Percentiles rank a stretch among this genome's conserved stretches.
phyloP scores from a whole-genome alignment of 1,140 invertebrate genomes.

The Drepana arcuata region DNA sequence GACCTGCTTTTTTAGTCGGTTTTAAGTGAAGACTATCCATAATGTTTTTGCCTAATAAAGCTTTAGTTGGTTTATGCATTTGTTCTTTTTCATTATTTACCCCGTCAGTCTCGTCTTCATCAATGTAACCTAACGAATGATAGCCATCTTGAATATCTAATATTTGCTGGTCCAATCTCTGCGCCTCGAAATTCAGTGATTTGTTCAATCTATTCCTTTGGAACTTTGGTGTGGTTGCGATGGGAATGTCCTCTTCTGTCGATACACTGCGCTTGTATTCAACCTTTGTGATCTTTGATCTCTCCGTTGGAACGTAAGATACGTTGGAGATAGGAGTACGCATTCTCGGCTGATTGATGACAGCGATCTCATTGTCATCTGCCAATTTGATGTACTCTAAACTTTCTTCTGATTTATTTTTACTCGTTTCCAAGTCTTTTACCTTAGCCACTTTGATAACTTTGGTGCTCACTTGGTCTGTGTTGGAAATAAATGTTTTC shows the following conservation, averaged over 20 bases:
- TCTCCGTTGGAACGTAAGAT: constrained; percentile 54
- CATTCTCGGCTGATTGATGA: constrained; percentile 66
- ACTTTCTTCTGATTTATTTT: constrained; percentile 58
- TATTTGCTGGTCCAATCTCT: constrained; percentile 65
- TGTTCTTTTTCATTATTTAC: constrained; percentile 26
- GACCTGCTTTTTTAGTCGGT: constrained; percentile 60
- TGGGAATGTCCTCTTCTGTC: constrained; percentile 45
- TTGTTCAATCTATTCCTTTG: constrained; percentile 67
- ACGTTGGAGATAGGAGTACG: constrained; percentile 66
- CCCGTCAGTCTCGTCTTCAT: constrained; percentile 41
- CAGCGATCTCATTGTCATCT: constrained; percentile 63
- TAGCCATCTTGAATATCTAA: constrained; percentile 63
- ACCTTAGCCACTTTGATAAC: constrained; percentile 61
- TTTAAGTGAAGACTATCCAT: constrained; percentile 68
- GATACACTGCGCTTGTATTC: constrained; percentile 52
- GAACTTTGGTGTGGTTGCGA: constrained; percentile 52
- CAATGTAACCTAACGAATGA: constrained; percentile 65
- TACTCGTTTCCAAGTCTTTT: constrained; percentile 62
- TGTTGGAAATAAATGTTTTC: constrained; percentile 50
- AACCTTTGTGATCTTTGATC: constrained; percentile 25
- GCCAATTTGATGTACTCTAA: constrained; percentile 66
- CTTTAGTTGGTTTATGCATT: constrained; percentile 54
- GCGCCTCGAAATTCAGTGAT: constrained; percentile 62
- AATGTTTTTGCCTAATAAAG: constrained; percentile 60
- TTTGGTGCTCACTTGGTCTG: constrained; percentile 51